Evolutionary conservation across 2,888 invertebrate species (phyloP).

Genomic region (Scrobipalpa costella): DNA sequence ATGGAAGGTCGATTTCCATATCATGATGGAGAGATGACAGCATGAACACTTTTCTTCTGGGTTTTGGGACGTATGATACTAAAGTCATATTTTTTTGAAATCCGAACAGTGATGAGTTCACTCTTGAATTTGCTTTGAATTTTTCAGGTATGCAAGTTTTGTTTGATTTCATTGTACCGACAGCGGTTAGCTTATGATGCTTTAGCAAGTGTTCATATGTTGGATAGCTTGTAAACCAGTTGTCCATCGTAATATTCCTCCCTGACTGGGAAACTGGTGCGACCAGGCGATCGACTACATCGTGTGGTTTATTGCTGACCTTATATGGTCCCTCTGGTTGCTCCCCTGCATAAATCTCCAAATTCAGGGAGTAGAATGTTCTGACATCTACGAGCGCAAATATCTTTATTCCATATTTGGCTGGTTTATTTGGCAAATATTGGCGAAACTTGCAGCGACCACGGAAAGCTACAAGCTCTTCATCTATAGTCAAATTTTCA

Average conservation of each 20-base stretch:
- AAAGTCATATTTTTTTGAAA: no score
- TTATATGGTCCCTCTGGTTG: conserved; percentile 31
- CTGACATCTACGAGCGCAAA: conserved; percentile 29
- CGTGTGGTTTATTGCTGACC: conserved; percentile 30
- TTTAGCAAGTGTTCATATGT: conserved; percentile 11
- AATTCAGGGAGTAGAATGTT: conserved; percentile 26
- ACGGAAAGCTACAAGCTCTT: conserved; percentile 30
- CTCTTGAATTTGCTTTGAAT: not conserved
- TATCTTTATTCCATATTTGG: conserved; percentile 34
- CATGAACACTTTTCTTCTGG: conserved; percentile 39
- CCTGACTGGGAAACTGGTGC: conserved; percentile 26
- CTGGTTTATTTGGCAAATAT: conserved; percentile 29
- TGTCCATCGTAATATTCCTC: conserved; percentile 29
- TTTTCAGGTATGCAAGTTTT: conserved; percentile 5
- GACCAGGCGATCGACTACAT: conserved; percentile 31
- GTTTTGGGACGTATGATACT: conserved; percentile 39
- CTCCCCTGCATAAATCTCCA: conserved; percentile 34
- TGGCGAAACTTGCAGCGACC: conserved; percentile 28
- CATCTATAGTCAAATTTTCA: conserved; percentile 31
- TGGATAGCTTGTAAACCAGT: conserved; percentile 28
- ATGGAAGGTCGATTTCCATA: conserved; percentile 33
- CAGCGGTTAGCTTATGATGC: conserved; percentile 13
- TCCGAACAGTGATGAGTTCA: no score
- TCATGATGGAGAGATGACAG: conserved; percentile 37
- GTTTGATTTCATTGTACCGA: conserved; percentile 20